These are phyloP conservation scores for Ophiothrix spiculata DNA, from an alignment of 35 echinoderm and acorn worm genomes.

Conservation along the genomic window DNA sequence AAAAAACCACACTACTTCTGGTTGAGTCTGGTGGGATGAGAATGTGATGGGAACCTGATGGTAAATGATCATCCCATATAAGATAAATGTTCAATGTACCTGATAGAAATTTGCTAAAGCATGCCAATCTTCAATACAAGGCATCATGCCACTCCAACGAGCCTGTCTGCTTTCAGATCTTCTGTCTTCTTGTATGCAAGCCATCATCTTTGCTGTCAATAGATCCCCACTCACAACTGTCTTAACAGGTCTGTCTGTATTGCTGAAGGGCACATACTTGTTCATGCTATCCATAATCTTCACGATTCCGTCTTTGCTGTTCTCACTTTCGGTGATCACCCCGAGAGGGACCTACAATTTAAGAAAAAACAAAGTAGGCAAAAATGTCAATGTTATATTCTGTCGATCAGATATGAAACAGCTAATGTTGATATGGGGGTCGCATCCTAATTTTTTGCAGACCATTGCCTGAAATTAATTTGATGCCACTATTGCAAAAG, in stretches of 20 bases:
- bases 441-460: too few relatives aligned
- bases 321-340: conserved; percentile 60
- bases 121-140: conserved; percentile 61
- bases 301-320: conserved; percentile 45
- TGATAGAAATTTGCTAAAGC: conserved; percentile 53
- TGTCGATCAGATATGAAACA: too few relatives aligned
- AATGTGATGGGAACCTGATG: not conserved
- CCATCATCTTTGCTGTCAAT: conserved; percentile 38
- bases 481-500: too few relatives aligned
- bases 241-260: conserved; percentile 15
- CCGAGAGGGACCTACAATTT: too few relatives aligned
- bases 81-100: conserved; percentile 21
- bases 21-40: not conserved
- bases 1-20: too few relatives aligned
- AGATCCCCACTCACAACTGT: conserved; percentile 49
- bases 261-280: conserved; percentile 38
- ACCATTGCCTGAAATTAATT: too few relatives aligned
- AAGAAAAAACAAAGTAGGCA: too few relatives aligned
- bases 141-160: conserved; percentile 34
- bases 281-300: conserved; percentile 44
- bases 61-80: not conserved
- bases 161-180: not conserved
- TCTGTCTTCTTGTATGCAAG: conserved; percentile 40
- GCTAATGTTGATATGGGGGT: too few relatives aligned
- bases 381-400: too few relatives aligned